Percentiles rank a stretch among this genome's conserved stretches.
phyloP scores from a whole-genome alignment of 2,888 invertebrate genomes.

The Ochropleura leucogaster region DNA sequence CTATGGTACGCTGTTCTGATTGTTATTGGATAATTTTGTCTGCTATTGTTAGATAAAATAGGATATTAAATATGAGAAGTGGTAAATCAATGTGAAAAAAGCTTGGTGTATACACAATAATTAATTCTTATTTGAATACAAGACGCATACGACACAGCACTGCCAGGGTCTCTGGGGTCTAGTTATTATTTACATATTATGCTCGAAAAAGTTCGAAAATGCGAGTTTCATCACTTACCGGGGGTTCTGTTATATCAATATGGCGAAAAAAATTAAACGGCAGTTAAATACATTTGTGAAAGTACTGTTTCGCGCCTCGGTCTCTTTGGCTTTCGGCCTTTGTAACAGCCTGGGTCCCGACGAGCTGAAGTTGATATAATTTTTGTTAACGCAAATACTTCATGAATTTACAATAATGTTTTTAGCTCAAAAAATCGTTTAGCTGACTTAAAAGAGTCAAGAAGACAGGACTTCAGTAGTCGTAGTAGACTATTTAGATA shows the following conservation, averaged over 20 bases:
- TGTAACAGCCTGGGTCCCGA: constrained; percentile 6
- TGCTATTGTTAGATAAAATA: constrained; percentile 22
- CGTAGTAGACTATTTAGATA: neutral
- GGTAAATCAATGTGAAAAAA: constrained; percentile 1
- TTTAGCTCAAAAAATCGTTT: neutral
- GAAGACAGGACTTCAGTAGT: neutral
- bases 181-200: constrained; percentile 43
- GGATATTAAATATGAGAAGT: constrained; percentile 19
- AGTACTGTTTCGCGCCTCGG: neutral
- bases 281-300: constrained; percentile 17
- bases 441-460: neutral
- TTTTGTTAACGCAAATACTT: neutral
- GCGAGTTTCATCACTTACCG: constrained; percentile 43
- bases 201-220: constrained; percentile 38
- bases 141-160: constrained; percentile 9
- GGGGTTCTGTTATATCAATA: constrained; percentile 24
- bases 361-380: neutral
- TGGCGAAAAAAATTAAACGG: constrained; percentile 20
- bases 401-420: neutral
- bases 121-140: constrained; percentile 23
- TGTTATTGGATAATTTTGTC: constrained; percentile 12
- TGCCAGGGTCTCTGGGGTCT: constrained; percentile 16
- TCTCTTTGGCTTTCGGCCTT: neutral
- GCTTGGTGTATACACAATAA: constrained; percentile 1
- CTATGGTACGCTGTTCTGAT: constrained; percentile 21